Conservation (phyloP, 2,888 invertebrate species). For the Cheilosia impressa region DNA sequence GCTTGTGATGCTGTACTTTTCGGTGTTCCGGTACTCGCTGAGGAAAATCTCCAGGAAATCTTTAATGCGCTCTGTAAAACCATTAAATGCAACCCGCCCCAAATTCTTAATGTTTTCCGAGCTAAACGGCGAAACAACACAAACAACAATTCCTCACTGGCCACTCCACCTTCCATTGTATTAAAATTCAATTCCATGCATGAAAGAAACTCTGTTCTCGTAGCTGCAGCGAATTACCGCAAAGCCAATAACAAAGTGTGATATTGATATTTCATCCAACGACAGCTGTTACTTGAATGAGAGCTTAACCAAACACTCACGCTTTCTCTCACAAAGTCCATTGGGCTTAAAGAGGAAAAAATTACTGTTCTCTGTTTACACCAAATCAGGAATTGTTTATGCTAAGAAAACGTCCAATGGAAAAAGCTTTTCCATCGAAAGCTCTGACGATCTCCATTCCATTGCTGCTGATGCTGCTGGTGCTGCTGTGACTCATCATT, state of each 20-base stretch:
- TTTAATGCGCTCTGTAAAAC: background rate
- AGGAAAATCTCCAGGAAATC: no score
- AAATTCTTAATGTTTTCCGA: constrained; percentile 4
- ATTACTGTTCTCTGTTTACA: background rate
- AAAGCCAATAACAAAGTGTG: constrained; percentile 10
- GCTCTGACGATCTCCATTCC: constrained; percentile 3
- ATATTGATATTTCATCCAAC: no score
- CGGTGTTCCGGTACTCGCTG: no score
- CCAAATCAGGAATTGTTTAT: no score
- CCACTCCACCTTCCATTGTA: background rate
- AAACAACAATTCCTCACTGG: background rate
- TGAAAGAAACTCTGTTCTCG: constrained; percentile 9
- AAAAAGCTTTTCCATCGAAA: background rate
- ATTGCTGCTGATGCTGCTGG: constrained; percentile 1
- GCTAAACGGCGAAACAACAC: constrained; percentile 4
- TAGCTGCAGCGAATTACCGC: constrained; percentile 10
- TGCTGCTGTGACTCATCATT: background rate
- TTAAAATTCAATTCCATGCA: constrained; percentile 8
- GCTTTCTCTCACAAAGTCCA: background rate
- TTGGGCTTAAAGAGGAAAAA: constrained; percentile 5
- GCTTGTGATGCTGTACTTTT: no score
- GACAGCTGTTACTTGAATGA: background rate
- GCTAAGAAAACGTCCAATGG: background rate
- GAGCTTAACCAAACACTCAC: background rate
- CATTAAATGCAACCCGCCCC: background rate